phyloP scores from a whole-genome alignment of 2,888 invertebrate species.

The Nomada ruficornis region DNA sequence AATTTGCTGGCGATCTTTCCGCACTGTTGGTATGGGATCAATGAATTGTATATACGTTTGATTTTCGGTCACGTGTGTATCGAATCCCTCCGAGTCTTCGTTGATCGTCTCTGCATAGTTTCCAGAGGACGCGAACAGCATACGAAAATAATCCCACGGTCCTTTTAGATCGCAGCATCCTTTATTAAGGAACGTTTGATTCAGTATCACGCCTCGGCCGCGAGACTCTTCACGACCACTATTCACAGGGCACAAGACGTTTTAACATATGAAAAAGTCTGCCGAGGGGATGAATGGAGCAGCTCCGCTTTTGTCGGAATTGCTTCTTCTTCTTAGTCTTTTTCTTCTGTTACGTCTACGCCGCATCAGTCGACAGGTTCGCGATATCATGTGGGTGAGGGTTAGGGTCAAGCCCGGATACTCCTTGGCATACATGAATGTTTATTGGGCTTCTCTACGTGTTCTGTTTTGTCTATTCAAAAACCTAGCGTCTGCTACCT shows the following conservation, averaged over 20 bases:
- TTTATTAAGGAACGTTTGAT: constrained; percentile 83
- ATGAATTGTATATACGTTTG: no score
- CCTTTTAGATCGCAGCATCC: constrained; percentile 80
- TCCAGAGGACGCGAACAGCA: constrained; percentile 54
- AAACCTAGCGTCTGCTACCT: not conserved
- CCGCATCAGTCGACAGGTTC: constrained; percentile 75
- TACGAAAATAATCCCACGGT: constrained; percentile 82
- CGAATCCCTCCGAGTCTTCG: not conserved
- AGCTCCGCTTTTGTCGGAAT: constrained; percentile 76
- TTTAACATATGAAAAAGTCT: constrained; percentile 81
- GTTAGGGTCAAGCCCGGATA: constrained; percentile 70
- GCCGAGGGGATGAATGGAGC: constrained; percentile 74
- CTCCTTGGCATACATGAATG: constrained; percentile 75
- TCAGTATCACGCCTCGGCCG: constrained; percentile 82
- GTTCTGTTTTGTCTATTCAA: constrained; percentile 32
- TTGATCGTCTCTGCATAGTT: constrained; percentile 36
- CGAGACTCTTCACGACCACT: constrained; percentile 69
- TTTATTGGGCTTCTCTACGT: constrained; percentile 70
- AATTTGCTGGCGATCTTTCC: constrained; percentile 40
- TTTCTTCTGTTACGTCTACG: constrained; percentile 46
- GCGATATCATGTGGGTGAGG: constrained; percentile 73
- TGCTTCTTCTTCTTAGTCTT: constrained; percentile 65
- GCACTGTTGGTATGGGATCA: no score
- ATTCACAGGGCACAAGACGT: constrained; percentile 72
- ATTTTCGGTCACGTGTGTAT: not conserved